Base-by-base conservation (phyloP, 2,113 vertebrate genomes). In the Seriola rivoliana region DNA sequence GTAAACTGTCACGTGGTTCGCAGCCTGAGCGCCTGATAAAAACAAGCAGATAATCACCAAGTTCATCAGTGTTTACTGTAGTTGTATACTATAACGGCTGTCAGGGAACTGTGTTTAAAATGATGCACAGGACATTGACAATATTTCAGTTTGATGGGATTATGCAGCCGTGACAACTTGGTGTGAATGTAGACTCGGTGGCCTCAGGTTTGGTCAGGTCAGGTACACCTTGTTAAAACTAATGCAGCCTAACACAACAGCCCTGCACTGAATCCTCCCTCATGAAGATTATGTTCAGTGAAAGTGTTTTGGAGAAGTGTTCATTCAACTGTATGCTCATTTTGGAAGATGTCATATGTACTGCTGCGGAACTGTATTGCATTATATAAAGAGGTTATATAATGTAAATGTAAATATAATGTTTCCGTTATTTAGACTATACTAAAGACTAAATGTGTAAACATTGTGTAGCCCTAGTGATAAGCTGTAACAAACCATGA, bases 1-100 rank as follows among this genome's bases (percentile, higher is more conserved):
- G 13, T 64, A 40, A 73, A 70, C 63, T 5, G 55, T 36, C 55
- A 14, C 40, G 64, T 55, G 79, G 42, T 67, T 83, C n/a, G 44
- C n/a, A 34, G 60, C 32, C 29, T 54, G 16, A 13, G 44, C 23
- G 54, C 11, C 3, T 32, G 14, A 12, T 60, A 21, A 80, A 80
- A 73, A 62, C 40, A 14, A 63, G 5, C 23, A 3, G 2, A n/a
- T 54, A 9, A 21, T 78, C 57, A 55, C 12, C 14, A 25, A 17
- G 44, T 70, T 71, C n/a, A 68, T 48, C 46, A 8, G 23, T 62
- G 44, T 67, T 32, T 29, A 23, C 52, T 23, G 23, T 10, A 4
- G 6, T 1, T 54, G 7, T n/a, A 17, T 13, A 16, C 12, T 48
- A 1, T 38, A 38, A 8, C 1, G 8, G 29, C 29, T 2, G 29